These are phyloP conservation scores for Arvicanthis niloticus DNA, from an alignment of 2,113 vertebrate species.

Conservation along the genomic window DNA sequence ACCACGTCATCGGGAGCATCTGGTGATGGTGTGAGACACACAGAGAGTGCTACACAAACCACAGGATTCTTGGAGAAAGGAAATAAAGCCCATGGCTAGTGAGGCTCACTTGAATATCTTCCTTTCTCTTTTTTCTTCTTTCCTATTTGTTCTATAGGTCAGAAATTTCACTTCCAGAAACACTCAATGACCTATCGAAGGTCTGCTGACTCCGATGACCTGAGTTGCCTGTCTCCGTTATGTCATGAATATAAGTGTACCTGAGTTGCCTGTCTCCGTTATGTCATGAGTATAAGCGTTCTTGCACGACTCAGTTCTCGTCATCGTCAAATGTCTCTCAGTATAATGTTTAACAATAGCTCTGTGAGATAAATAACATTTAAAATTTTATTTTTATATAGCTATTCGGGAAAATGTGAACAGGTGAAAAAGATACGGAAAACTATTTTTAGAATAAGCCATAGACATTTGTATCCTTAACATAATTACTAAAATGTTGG, in stretches of 20 bases:
- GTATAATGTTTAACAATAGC: neutral
- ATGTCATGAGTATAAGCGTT: neutral
- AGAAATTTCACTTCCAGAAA: slow-evolving; percentile 18
- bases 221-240: neutral
- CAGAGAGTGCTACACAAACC: neutral
- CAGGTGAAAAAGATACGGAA: neutral
- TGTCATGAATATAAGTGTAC: neutral
- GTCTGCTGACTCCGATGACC: neutral
- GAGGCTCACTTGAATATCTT: neutral
- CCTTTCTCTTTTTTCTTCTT: neutral
- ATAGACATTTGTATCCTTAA: slow-evolving; percentile 41
- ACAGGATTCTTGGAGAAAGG: neutral
- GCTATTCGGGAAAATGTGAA: slow-evolving; percentile 37
- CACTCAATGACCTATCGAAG: neutral
- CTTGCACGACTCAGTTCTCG: neutral
- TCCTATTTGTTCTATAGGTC: neutral
- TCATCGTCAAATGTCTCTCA: slow-evolving; percentile 22
- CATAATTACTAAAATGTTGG: slow-evolving; percentile 60
- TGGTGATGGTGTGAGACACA: neutral
- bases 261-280: neutral
- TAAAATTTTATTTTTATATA: slow-evolving; percentile 38
- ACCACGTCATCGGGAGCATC: neutral
- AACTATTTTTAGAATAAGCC: slow-evolving; percentile 45
- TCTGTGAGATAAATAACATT: neutral
- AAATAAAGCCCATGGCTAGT: neutral